These are phyloP conservation scores for Hipposideros larvatus DNA, from an alignment of 2,797 vertebrate genomes.

Conservation along the genomic window DNA sequence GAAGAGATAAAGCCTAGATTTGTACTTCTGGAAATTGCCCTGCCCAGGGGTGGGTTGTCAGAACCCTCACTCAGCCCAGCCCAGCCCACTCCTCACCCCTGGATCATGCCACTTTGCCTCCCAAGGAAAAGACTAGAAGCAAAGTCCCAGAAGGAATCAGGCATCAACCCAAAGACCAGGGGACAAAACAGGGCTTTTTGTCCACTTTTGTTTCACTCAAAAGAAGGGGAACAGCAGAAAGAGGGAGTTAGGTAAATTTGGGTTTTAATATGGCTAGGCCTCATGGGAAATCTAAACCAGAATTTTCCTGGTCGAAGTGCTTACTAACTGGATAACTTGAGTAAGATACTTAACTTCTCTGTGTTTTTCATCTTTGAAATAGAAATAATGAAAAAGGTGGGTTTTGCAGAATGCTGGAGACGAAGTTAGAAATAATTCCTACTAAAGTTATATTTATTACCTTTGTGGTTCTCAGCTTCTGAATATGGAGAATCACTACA, in stretches of 20 bases:
- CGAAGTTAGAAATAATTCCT: background rate
- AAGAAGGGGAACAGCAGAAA: background rate
- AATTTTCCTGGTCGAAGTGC: background rate
- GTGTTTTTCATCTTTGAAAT: constrained; percentile 18
- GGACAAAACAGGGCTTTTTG: background rate
- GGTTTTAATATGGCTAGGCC: background rate
- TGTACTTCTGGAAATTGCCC: background rate
- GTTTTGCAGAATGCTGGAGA: background rate
- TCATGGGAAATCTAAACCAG: background rate
- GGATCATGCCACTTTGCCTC: background rate
- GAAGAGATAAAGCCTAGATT: background rate
- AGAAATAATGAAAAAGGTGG: background rate
- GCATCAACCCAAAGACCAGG: background rate
- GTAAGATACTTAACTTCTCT: background rate
- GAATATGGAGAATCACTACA: background rate
- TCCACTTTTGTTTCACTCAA: background rate
- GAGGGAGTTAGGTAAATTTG: background rate
- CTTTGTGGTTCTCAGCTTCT: background rate
- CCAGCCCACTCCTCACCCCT: background rate
- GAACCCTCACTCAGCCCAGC: background rate
- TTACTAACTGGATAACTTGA: background rate
- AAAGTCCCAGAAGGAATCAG: background rate
- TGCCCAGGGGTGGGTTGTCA: background rate
- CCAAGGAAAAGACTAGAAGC: constrained; percentile 42
- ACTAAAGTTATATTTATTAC: background rate